Evolutionary conservation across 2,113 vertebrate species (phyloP), one percentile per base, ranked within the genome.

Genomic region (Coracopsis vasa): DNA sequence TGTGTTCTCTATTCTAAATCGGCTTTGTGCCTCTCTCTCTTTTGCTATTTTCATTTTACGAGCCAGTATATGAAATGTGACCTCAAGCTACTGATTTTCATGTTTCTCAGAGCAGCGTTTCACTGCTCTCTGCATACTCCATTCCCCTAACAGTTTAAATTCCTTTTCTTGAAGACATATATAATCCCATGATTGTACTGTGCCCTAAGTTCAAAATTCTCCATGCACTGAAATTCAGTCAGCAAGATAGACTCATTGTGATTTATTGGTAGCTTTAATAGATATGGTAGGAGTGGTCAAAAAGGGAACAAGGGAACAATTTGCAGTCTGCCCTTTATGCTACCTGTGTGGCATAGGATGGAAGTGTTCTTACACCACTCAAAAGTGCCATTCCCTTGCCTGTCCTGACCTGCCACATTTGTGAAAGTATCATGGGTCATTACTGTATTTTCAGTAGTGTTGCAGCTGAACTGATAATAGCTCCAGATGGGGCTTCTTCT

Each of bases 111-210:
- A 93, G 65, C 80, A 79, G 44, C 0, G 6, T 88, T 92, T 93
- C 77, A 7, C 61, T 87, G 90, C 72, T 92, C 16, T 72, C 61
- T 83, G 56, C 77, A 81, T 89, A 79, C 90, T 87, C 62, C 80
- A 72, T 75, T 95, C 73, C 88, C 61, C 70, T 93, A 67, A 84
- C 69, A 92, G 86, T 86, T 89, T 86, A 83, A 94, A 73, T 86
- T 81, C 44, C 67, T 83, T 94, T 93, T 94, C 77, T 72, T 65
- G 61, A 61, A 74, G 51, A 45, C 56, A 71, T 37, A 7, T 21
- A 61, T 88, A 90, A 96, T 25, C 39, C 69, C 61, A 41, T 80
- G 60, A 21, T 48, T 72, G 50, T 79, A 56, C 54, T 2, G 0
- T 94, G 51, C 69, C 47, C 74, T 67, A n/a, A 60, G 42, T 93